phyloP scores from a whole-genome alignment of 2,888 invertebrate species.

The Xestobium rufovillosum region DNA sequence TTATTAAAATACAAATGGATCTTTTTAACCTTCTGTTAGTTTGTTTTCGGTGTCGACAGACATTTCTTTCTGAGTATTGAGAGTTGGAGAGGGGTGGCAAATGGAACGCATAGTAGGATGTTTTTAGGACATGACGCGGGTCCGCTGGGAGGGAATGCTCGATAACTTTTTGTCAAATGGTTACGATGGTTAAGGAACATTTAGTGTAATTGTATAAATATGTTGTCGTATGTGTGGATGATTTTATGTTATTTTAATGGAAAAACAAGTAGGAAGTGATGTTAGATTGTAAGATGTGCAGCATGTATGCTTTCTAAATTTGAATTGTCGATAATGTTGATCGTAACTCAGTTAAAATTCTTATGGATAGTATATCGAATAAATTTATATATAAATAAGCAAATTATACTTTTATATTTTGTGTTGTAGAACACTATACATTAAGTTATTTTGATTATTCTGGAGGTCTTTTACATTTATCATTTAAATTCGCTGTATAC shows the following conservation, averaged over 20 bases:
- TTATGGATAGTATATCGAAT: conserved; percentile 24
- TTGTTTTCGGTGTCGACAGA: no score
- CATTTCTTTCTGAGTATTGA: no score
- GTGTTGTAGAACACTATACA: no score
- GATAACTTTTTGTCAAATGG: no score
- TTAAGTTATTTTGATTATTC: conserved; percentile 7
- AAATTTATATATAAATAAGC: no score
- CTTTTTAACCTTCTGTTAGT: no score
- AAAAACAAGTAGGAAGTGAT: conserved; percentile 25
- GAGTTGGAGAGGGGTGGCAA: no score
- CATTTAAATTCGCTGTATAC: conserved; percentile 30
- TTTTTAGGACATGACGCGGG: no score
- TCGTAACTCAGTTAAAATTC: conserved; percentile 23
- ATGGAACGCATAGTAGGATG: no score
- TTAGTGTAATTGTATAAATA: conserved; percentile 21
- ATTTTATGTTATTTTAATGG: conserved; percentile 30
- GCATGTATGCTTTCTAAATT: conserved; percentile 29
- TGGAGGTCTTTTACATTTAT: background rate
- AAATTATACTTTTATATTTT: no score
- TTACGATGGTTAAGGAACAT: no score
- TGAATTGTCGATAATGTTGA: conserved; percentile 16
- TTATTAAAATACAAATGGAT: conserved; percentile 27
- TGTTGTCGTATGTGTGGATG: conserved; percentile 29
- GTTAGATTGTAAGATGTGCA: conserved; percentile 37
- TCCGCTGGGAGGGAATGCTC: no score